Evolutionary conservation across 2,888 invertebrate species (phyloP).

Genomic region (Tinea pellionella): DNA sequence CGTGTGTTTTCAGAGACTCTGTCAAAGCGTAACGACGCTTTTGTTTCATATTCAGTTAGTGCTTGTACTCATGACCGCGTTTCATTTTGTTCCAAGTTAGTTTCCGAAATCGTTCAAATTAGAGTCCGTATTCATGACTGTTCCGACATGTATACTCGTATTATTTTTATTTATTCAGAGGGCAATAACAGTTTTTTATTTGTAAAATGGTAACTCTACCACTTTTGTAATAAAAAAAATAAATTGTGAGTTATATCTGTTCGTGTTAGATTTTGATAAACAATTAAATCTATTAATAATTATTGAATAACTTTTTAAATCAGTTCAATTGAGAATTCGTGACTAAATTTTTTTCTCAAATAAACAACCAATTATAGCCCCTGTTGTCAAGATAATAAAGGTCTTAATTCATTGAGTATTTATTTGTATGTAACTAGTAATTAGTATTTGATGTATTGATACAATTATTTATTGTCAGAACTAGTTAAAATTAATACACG

Average conservation of each 20-base stretch:
- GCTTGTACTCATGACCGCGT: no score
- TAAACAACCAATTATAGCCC: not conserved
- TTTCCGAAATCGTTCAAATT: no score
- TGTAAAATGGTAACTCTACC: no score
- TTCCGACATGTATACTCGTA: no score
- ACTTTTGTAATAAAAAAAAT: no score
- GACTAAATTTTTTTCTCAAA: not conserved
- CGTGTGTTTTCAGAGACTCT: no score
- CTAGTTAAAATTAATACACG: conserved; percentile 15
- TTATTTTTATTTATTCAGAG: no score
- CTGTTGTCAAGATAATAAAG: not conserved
- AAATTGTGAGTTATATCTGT: not conserved
- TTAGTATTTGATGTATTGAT: conserved; percentile 33
- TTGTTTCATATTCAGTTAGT: no score
- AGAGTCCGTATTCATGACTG: no score
- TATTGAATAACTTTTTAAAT: not conserved
- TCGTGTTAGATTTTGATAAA: not conserved
- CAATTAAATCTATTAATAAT: not conserved
- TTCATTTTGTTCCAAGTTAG: no score
- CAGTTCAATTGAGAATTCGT: conserved; percentile 2
- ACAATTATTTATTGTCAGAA: conserved; percentile 35
- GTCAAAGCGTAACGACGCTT: no score
- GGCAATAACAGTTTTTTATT: no score
- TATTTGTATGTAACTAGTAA: conserved; percentile 25
- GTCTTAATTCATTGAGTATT: not conserved